Evolutionary conservation across 2,888 invertebrate genomes (phyloP), one percentile per base, ranked within the genome.

Genomic region (Aphodius sticticus): DNA sequence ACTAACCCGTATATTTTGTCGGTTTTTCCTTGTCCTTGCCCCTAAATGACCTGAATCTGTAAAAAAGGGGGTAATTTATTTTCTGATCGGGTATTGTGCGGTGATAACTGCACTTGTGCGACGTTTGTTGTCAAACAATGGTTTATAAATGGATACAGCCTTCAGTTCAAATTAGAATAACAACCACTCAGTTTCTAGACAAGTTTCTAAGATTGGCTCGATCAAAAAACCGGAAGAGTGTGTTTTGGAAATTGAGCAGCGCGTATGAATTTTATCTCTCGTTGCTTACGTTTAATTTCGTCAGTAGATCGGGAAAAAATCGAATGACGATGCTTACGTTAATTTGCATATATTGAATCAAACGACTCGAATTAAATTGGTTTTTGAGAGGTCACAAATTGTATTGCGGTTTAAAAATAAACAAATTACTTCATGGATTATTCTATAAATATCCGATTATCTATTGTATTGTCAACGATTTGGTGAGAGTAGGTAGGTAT

Each of bases 31-130:
- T 78, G 69, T 80, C 77, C 70, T 82, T 83, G 4, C 81, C 81
- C 16, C 81, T 78, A 36, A 83, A 81, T 0, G 83, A 82, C 69
- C 79, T 78, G 16, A 82, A 78, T 78, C 83, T 83, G 81, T 16
- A 82, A 79, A 15, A 53, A 79, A 15, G 75, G 16, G 71, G 76
- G 38, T 53, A 53, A 53, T 7, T 53, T 9, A 53, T 1, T 53
- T 53, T 12, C 35, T 12, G 35, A 26, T 26, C 26, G 26, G 26
- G 26, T 26, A 74, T 74, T 74, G 37, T 35, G 74, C 35, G n/a
- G 74, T 9, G 53, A 53, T 53, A 53, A 53, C 53, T 53, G 53
- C 53, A 53, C 9, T 74, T 71, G 15, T 75, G 70, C 38, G 71
- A 71, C 36, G 77, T 37, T 79, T 76, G 77, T 79, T 79, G 70